Evolutionary conservation across 2,888 invertebrate species (phyloP).

Genomic region (Ashinkailepas kermadecensis): DNA sequence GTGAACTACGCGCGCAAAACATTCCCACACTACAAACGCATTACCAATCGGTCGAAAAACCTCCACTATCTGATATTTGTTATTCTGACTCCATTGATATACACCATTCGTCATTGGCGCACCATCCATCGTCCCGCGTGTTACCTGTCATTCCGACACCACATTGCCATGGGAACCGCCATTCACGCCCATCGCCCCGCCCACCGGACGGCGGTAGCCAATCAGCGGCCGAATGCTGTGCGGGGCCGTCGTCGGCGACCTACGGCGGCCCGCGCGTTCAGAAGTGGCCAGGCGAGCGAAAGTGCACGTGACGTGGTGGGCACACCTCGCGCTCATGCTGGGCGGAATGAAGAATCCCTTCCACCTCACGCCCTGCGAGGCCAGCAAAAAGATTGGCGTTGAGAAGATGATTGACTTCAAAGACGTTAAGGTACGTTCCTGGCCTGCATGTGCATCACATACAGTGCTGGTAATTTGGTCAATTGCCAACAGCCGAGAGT

Average conservation of each 20-base stretch:
- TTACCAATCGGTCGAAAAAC: background rate
- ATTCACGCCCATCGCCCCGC: conserved; percentile 21
- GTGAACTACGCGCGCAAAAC: background rate
- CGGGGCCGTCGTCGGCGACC: background rate
- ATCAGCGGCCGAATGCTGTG: background rate
- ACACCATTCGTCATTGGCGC: conserved; percentile 15
- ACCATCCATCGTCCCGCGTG: conserved; percentile 4
- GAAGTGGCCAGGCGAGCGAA: too few species aligned
- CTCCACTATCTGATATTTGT: conserved; percentile 5
- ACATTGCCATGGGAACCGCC: conserved; percentile 18
- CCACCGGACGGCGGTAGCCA: background rate
- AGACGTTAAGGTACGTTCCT: background rate
- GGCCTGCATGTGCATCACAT: background rate
- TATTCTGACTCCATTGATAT: conserved; percentile 12
- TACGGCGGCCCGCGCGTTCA: too few species aligned
- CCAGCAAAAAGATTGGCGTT: background rate
- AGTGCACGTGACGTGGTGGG: background rate
- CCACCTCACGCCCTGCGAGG: background rate
- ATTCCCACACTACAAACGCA: background rate
- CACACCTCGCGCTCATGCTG: background rate
- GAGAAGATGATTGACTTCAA: conserved; percentile 16
- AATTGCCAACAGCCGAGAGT: too few species aligned
- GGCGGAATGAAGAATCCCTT: background rate
- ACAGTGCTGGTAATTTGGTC: too few species aligned
- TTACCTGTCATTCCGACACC: conserved; percentile 15